Evolutionary conservation across 2,113 vertebrate species (phyloP).

Genomic region (Coptodon bakossiorum): DNA sequence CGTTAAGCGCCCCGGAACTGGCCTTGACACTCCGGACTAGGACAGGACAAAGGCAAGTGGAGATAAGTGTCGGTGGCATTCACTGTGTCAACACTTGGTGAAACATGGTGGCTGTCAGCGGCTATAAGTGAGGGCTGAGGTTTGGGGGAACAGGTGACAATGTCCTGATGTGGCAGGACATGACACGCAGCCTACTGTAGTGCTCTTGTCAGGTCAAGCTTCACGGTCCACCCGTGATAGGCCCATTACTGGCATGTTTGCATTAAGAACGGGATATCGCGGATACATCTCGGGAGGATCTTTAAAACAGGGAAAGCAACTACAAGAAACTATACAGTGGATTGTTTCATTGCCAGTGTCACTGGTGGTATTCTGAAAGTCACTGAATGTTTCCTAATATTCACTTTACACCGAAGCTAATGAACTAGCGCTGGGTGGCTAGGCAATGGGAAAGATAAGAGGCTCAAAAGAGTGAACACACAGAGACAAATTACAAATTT

Average conservation of each 20-base stretch:
- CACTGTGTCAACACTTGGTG: constrained; percentile 52
- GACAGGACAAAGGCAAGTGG: constrained; percentile 41
- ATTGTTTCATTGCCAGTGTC: neutral
- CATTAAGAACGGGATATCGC: neutral
- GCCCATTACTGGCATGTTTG: constrained; percentile 46
- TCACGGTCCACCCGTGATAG: constrained; percentile 42
- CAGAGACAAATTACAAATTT: neutral
- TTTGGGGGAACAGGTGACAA: constrained; percentile 23
- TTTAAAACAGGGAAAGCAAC: constrained; percentile 28
- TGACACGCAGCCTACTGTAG: constrained; percentile 60
- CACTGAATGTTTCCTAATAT: constrained; percentile 9
- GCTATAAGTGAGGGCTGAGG: constrained; percentile 37
- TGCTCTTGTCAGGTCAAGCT: constrained; percentile 31
- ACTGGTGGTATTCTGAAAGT: constrained; percentile 11
- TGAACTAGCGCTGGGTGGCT: neutral
- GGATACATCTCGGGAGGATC: neutral
- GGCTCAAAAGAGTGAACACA: neutral
- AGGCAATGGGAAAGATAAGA: neutral
- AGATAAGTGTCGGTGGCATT: constrained; percentile 56
- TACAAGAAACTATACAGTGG: constrained; percentile 8
- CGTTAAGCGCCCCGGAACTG: constrained; percentile 1
- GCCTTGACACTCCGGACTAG: constrained; percentile 43
- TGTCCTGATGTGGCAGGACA: constrained; percentile 48
- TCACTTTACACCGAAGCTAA: neutral
- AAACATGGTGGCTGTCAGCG: constrained; percentile 62